Base-by-base conservation (phyloP, 2,113 vertebrate genomes). In the Scolopax mira region DNA sequence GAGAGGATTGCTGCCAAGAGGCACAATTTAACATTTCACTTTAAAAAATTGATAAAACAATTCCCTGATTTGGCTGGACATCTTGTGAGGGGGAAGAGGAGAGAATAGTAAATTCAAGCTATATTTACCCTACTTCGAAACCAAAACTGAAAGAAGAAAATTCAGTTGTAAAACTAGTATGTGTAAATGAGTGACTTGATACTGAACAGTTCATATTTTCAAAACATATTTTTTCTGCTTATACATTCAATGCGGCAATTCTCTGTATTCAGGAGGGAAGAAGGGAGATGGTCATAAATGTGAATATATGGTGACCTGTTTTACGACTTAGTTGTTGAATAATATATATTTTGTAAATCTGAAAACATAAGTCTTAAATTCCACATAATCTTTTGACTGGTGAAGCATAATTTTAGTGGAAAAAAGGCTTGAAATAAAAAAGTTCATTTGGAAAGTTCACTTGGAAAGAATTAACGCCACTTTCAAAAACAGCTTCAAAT, bases 401-500 rank as follows among this genome's bases (percentile, higher is more conserved):
- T 57, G 33, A 69, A 18, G 16, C 7, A 10, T 61, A 55, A 51
- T 85, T 79, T 93, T 85, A 88, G 41, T 41, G 44, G 49, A 65
- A 77, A 92, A 84, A 49, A 77, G 41, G 52, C 49, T 86, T 17
- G 12, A 65, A 81, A 91, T 66, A 12, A 13, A 91, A 83, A 31
- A 31, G 13, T 69, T 84, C 30, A 55, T 13, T 30, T 62, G 61
- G 11, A 93, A 80, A 28, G 17, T 72, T 88, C 33, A 52, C 14
- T 41, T 64, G 37, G 27, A 94, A 80, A 82, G 48, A 70, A 85
- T 80, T 88, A 75, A 92, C 75, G 11, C 24, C 28, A 21, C 9
- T 72, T 83, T 80, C 77, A 89, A 83, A 96, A 94, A 85, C 13
- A 85, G 48, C 41, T 87, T 90, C 81, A 83, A 67, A 83, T 93